Evolutionary conservation across 2,888 invertebrate species (phyloP).

Genomic region (Leucoptera coffeella): DNA sequence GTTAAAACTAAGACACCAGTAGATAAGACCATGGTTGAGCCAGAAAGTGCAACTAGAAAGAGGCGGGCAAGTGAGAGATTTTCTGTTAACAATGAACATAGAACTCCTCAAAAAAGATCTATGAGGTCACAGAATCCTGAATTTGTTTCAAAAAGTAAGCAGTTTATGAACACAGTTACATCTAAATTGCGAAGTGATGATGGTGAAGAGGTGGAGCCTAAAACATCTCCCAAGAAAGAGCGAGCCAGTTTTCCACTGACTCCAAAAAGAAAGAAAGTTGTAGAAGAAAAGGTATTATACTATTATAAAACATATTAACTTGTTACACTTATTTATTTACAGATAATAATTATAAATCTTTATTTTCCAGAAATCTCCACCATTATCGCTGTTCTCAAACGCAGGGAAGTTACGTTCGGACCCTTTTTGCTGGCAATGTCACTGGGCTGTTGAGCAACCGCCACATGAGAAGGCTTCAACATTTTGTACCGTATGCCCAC

Average conservation of each 20-base stretch:
- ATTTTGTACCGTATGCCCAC: constrained; percentile 76
- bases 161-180: constrained; percentile 51
- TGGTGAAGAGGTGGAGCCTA: no score
- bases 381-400: constrained; percentile 10
- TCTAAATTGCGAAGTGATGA: constrained; percentile 19
- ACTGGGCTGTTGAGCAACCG: constrained; percentile 58
- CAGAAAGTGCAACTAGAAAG: constrained; percentile 33
- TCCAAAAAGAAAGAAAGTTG: background rate
- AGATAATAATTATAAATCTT: background rate
- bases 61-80: constrained; percentile 18
- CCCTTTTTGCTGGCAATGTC: constrained; percentile 88
- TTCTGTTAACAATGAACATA: constrained; percentile 28
- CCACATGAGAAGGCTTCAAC: constrained; percentile 30
- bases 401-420: constrained; percentile 49
- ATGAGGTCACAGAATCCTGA: constrained; percentile 61
- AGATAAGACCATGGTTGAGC: constrained; percentile 32
- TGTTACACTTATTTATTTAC: no score
- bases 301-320: no score
- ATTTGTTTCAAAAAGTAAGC: constrained; percentile 56
- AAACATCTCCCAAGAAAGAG: no score
- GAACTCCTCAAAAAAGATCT: constrained; percentile 27
- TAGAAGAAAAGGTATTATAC: background rate
- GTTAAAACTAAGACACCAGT: constrained; percentile 8
- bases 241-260: no score
- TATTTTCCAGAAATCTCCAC: no score